These are phyloP conservation scores for Caenorhabditis sp. DNA, from an alignment of 2,888 invertebrate species.

Conservation along the genomic window DNA sequence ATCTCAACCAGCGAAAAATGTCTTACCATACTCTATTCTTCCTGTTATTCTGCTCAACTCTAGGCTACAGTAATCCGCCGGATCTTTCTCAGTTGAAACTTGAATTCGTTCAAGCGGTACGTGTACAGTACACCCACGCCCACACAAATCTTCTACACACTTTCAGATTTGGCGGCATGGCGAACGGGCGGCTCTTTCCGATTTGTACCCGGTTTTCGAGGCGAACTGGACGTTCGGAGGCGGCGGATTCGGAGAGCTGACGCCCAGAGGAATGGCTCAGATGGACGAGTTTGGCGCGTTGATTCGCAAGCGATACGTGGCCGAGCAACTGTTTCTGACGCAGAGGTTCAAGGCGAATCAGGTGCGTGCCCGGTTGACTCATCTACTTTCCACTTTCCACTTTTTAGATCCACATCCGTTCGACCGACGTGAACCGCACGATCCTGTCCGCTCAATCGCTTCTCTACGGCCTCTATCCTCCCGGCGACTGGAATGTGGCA, in stretches of 20 bases:
- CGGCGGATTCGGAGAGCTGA: constrained; percentile 1
- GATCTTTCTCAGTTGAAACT: no score
- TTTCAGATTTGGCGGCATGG: constrained; percentile 6
- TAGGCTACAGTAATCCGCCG: no score
- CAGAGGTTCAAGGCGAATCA: background rate
- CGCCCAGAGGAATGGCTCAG: background rate
- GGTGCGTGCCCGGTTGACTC: background rate
- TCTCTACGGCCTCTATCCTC: constrained; percentile 15
- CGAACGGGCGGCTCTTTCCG: background rate
- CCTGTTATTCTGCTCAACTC: no score
- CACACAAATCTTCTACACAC: no score
- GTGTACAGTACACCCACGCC: no score
- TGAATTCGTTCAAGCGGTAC: no score
- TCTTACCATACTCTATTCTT: no score
- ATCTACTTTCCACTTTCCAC: no score
- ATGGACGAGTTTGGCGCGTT: background rate
- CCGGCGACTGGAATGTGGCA: background rate
- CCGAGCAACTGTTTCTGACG: background rate
- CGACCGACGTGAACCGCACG: constrained; percentile 90
- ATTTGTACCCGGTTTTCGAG: background rate
- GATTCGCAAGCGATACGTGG: background rate
- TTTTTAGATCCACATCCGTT: constrained; percentile 83
- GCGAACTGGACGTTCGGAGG: background rate
- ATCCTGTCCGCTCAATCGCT: constrained; percentile 81
- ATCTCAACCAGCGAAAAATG: no score